Evolutionary conservation across 2,113 vertebrate species (phyloP).

Genomic region (Trematocara unimaculatum): DNA sequence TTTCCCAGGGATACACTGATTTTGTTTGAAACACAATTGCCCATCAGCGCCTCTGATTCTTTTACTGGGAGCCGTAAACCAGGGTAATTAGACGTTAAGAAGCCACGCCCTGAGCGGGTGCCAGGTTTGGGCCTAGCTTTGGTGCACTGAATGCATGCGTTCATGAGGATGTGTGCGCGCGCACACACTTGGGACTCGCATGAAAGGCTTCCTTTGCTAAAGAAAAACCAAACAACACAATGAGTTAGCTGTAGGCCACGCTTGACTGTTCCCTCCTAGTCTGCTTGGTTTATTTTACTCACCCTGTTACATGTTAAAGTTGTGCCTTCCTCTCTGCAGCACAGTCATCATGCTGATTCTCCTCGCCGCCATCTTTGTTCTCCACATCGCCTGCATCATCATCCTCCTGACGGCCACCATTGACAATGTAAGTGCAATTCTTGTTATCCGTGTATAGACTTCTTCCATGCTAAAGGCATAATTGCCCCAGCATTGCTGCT

Average conservation of each 20-base stretch:
- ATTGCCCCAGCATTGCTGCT: background rate
- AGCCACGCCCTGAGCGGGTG: conserved; percentile 46
- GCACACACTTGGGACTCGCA: background rate
- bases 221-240: background rate
- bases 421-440: conserved; percentile 57
- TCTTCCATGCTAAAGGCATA: background rate
- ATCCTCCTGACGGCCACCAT: conserved; percentile 63
- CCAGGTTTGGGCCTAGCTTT: conserved; percentile 1
- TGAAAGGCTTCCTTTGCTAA: background rate
- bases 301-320: fast-evolving
- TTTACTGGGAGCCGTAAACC: background rate
- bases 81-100: conserved; percentile 39
- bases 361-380: conserved; percentile 61
- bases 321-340: conserved; percentile 10
- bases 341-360: conserved; percentile 69
- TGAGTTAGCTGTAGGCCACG: background rate
- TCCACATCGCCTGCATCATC: conserved; percentile 61
- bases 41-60: background rate
- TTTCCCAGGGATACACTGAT: background rate
- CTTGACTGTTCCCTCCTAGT: background rate
- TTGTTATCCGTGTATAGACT: background rate
- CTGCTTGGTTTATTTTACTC: background rate
- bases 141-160: background rate
- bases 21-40: background rate
- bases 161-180: background rate